phyloP scores from a whole-genome alignment of 2,113 vertebrate genomes.

The Catharus fuscescens region DNA sequence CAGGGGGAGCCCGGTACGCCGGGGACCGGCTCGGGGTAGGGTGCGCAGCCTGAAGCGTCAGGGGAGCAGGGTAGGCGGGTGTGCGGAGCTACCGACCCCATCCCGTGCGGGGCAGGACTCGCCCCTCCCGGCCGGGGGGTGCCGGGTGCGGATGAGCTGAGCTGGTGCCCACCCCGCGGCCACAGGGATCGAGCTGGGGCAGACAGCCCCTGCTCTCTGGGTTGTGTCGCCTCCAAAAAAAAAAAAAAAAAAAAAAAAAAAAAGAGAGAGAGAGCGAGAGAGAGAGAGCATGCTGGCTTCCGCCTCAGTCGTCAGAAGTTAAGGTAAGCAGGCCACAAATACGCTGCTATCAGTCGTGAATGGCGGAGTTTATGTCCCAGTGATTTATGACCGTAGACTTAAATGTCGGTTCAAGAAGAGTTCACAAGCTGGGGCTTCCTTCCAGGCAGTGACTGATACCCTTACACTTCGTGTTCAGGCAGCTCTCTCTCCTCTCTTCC shows the following conservation, averaged over 20 bases:
- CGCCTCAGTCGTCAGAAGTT: slow-evolving; percentile 92
- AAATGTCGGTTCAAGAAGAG: slow-evolving; percentile 99
- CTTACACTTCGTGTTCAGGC: slow-evolving; percentile 85
- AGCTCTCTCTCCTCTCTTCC: slow-evolving; percentile 48
- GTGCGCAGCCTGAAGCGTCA: slow-evolving; percentile 56
- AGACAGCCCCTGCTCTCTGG: slow-evolving; percentile 78
- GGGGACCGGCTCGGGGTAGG: slow-evolving; percentile 77
- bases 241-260: background rate
- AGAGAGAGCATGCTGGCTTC: slow-evolving; percentile 78
- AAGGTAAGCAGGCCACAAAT: slow-evolving; percentile 97
- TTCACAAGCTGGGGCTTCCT: slow-evolving; percentile 95
- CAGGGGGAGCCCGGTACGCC: slow-evolving; percentile 70
- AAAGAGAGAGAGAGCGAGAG: background rate
- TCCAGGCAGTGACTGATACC: slow-evolving; percentile 89
- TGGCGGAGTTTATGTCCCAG: slow-evolving; percentile 94
- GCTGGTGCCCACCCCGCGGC: slow-evolving; percentile 70
- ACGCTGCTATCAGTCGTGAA: slow-evolving; percentile 91
- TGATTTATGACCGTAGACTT: slow-evolving; percentile 99
- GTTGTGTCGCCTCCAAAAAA: slow-evolving; percentile 72
- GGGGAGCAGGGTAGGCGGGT: slow-evolving; percentile 13
- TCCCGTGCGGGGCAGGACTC: slow-evolving; percentile 8
- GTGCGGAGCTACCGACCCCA: slow-evolving; percentile 54
- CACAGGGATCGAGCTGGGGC: slow-evolving; percentile 50
- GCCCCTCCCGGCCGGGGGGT: slow-evolving; percentile 51
- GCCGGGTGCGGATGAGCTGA: slow-evolving; percentile 56